Evolutionary conservation across 2,797 vertebrate species (phyloP).

Genomic region (Girardinus metallicus): DNA sequence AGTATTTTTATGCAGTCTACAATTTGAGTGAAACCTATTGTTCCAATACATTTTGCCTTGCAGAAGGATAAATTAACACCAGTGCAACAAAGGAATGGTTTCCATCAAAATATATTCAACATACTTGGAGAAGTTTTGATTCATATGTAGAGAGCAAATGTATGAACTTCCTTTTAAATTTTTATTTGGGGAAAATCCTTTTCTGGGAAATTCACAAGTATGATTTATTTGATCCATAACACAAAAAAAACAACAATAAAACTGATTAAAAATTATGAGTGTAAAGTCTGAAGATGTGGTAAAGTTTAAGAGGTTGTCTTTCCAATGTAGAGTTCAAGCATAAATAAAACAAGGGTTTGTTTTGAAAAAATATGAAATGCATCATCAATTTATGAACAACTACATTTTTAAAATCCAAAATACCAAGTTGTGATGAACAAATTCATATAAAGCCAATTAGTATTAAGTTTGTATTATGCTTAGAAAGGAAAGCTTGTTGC

Average conservation of each 20-base stretch:
- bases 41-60: background rate
- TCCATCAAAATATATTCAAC: background rate
- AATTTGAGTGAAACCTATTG: background rate
- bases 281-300: background rate
- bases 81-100: background rate
- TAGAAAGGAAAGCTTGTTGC: background rate
- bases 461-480: background rate
- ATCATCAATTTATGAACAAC: background rate
- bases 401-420: background rate
- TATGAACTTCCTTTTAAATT: background rate
- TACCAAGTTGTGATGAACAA: background rate
- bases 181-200: background rate
- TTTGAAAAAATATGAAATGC: background rate
- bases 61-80: background rate
- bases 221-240: background rate
- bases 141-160: background rate
- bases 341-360: background rate
- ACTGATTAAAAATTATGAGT: background rate
- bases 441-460: background rate
- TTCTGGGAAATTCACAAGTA: background rate
- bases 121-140: background rate
- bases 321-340: background rate
- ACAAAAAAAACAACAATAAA: background rate
- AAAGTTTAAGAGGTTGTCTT: background rate
- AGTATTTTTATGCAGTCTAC: background rate